A percentile compares a stretch with the other conserved stretches of the same genome.
phyloP scores from a whole-genome alignment of 2,888 invertebrate genomes.

The Polyommatus icarus region DNA sequence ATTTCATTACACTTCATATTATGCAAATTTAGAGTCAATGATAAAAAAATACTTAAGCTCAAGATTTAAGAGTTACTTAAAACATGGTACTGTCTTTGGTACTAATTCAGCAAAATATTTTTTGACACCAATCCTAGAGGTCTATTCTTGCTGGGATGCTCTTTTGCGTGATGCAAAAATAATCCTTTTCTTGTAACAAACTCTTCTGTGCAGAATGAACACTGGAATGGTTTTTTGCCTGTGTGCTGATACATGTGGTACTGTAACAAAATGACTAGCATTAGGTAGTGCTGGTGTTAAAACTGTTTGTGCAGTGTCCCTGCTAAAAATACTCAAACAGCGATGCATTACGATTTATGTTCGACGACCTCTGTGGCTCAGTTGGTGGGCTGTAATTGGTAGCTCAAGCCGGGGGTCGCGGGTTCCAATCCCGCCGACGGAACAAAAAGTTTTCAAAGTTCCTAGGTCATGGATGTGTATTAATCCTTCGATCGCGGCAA shows the following conservation, averaged over 20 bases:
- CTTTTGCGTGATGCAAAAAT: conserved; percentile 60
- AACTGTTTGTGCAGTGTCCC: too few relatives aligned
- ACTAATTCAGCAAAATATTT: conserved; percentile 56
- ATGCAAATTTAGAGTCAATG: background rate
- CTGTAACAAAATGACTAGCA: conserved; percentile 50
- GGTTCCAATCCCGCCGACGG: too few relatives aligned
- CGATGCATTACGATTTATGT: background rate
- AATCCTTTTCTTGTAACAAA: conserved; percentile 66
- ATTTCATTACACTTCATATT: background rate
- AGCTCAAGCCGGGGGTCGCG: too few relatives aligned
- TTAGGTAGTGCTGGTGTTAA: too few relatives aligned
- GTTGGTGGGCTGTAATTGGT: too few relatives aligned
- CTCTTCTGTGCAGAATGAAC: conserved; percentile 82
- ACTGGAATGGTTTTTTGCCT: conserved; percentile 95
- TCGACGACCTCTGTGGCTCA: too few relatives aligned
- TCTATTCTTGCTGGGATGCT: conserved; percentile 55
- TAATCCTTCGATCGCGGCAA: too few relatives aligned
- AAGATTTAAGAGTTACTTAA: background rate
- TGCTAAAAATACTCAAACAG: too few relatives aligned
- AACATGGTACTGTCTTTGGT: background rate
- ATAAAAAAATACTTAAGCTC: background rate
- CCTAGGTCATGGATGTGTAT: too few relatives aligned
- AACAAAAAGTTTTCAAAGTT: too few relatives aligned
- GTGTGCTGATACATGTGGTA: conserved; percentile 84
- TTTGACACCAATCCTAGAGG: conserved; percentile 57